Conservation (phyloP, 35 echinoderm and acorn worm genomes). For the Eucidaris tribuloides region DNA sequence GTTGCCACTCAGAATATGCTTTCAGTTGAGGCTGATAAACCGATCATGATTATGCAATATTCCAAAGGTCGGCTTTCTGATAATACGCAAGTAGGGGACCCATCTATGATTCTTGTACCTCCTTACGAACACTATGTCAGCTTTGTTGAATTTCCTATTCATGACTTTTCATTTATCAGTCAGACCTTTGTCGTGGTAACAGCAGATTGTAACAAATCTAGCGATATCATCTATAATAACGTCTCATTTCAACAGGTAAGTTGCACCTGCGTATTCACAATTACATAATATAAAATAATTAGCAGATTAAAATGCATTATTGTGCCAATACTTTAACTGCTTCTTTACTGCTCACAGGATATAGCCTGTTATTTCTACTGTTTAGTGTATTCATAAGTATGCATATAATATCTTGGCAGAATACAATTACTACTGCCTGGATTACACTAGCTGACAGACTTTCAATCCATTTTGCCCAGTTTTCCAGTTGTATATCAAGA, state of each 20-base stretch:
- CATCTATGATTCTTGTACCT: neutral
- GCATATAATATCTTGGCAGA: neutral
- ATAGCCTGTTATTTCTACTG: neutral
- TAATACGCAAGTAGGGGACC: neutral
- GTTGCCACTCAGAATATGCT: neutral
- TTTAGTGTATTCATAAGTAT: neutral
- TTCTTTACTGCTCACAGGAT: neutral
- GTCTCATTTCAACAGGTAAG: neutral
- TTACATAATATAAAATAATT: too few species aligned
- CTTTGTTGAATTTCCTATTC: neutral
- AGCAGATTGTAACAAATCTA: neutral
- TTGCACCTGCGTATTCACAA: too few species aligned
- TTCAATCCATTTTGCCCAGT: too few species aligned
- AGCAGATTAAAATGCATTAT: too few species aligned
- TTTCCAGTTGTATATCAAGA: too few species aligned
- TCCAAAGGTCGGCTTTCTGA: neutral
- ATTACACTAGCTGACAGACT: too few species aligned
- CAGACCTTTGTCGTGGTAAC: neutral
- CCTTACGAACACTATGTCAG: neutral
- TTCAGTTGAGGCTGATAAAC: neutral
- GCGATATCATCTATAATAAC: neutral
- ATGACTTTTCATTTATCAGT: neutral
- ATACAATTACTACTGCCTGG: neutral
- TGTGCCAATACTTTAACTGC: neutral
- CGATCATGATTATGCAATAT: conserved; percentile 1